Base-by-base conservation (phyloP, 2,113 vertebrate species). In the Paedocypris sp. region DNA sequence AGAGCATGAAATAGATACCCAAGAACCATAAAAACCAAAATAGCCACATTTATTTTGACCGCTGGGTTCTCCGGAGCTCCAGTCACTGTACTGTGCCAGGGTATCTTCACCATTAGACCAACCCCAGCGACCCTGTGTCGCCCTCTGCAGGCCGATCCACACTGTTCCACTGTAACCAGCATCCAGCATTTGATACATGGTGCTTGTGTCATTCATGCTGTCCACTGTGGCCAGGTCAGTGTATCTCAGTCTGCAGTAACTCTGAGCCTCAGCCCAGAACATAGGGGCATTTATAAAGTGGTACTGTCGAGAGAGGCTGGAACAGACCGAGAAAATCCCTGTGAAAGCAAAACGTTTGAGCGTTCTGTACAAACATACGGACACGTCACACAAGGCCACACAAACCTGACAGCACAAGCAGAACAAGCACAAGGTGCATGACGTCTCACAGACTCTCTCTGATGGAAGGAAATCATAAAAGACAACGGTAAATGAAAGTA, bases 131-230 rank as follows among this genome's bases (percentile, higher is more conserved):
- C 3, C 6, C 13, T 46, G 20, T 28, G 16, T 12, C 2, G 5
- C 32, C 15, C 35, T 58, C 2, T 16, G 48, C 29, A 64, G 60
- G 28, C 66, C 66, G 7, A 68, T 68, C 66, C 60, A 68, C 36
- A 64, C 53, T 18, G 56, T 22, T 29, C 52, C 66, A 28, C 9
- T n/a, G 31, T 59, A 64, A n/a, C 16, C 28, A 11, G 9, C 2
- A 31, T 58, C 26, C n/a, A n/a, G n/a, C n/a, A n/a, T n/a, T n/a
- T n/a, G n/a, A n/a, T n/a, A n/a, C n/a, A n/a, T n/a, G n/a, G n/a
- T 46, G 10, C 11, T 7, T 15, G 42, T 32, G 29, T 64, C 46
- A 11, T 2, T 2, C 28, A 63, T 51, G 15, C 6, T 25, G 10
- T 52, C 52, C n/a, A 59, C 8, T 32, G 28, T 38, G 22, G 52